Percentiles rank a stretch among this genome's conserved stretches.
phyloP scores from a whole-genome alignment of 2,888 invertebrate genomes.

The Trichogramma dendrolimi region DNA sequence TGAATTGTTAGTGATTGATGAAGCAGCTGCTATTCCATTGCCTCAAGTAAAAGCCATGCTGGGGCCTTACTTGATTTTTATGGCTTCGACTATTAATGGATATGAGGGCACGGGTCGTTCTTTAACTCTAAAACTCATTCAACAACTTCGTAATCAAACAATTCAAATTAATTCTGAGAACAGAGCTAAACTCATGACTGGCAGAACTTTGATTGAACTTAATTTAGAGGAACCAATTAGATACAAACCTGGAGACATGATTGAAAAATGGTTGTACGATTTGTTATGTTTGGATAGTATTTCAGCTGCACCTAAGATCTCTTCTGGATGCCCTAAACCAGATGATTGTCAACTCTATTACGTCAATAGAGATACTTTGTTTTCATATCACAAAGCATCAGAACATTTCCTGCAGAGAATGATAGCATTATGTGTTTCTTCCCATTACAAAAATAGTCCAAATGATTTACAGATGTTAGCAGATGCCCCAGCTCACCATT shows the following conservation, averaged over 20 bases:
- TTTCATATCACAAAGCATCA: constrained; percentile 92
- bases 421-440: constrained; percentile 91
- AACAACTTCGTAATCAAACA: constrained; percentile 72
- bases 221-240: constrained; percentile 87
- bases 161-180: constrained; percentile 50
- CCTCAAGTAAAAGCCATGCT: constrained; percentile 85
- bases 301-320: constrained; percentile 58
- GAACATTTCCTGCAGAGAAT: constrained; percentile 88
- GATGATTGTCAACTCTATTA: constrained; percentile 84
- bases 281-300: constrained; percentile 88
- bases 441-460: constrained; percentile 99
- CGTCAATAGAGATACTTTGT: constrained; percentile 86
- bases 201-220: constrained; percentile 57
- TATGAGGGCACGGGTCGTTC: constrained; percentile 98
- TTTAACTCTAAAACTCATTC: constrained; percentile 87
- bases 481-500: constrained; percentile 96
- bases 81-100: constrained; percentile 96
- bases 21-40: constrained; percentile 97
- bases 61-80: constrained; percentile 87
- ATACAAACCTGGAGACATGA: constrained; percentile 78
- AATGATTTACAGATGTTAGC: constrained; percentile 98
- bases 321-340: constrained; percentile 84
- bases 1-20: constrained; percentile 93
- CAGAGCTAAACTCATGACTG: constrained; percentile 51
- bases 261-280: constrained; percentile 88